These are phyloP conservation scores for Oxytorus armatus DNA, from an alignment of 2,888 invertebrate species.

Conservation along the genomic window DNA sequence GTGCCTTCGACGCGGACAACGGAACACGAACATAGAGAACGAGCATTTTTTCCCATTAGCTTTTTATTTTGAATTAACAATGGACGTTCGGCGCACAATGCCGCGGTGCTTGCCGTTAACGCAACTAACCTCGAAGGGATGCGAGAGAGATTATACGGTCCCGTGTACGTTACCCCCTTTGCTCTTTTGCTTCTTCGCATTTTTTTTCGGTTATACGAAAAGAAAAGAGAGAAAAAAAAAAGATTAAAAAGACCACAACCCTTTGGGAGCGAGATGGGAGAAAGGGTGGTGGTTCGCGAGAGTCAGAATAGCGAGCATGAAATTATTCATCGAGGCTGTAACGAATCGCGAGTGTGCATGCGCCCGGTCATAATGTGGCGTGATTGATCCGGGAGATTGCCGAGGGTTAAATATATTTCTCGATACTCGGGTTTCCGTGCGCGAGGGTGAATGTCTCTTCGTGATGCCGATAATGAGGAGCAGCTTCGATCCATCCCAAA, in stretches of 20 bases:
- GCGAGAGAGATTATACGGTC: neutral
- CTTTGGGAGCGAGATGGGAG: neutral
- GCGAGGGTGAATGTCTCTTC: conserved; percentile 25
- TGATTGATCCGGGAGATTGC: conserved; percentile 30
- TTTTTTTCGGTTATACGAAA: conserved; percentile 28
- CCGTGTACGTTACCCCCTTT: neutral
- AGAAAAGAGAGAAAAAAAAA: conserved; percentile 8
- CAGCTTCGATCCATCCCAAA: too few species aligned
- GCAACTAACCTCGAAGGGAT: conserved; percentile 24
- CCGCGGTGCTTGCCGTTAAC: conserved; percentile 46
- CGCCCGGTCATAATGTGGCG: conserved; percentile 3
- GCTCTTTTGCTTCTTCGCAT: conserved; percentile 32
- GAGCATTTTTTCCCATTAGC: conserved; percentile 44
- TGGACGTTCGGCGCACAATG: conserved; percentile 38
- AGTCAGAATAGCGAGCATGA: neutral
- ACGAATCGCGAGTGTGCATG: neutral
- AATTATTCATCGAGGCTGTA: conserved; percentile 4
- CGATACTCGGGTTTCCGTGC: conserved; percentile 33
- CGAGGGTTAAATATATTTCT: conserved; percentile 26
- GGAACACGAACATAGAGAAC: conserved; percentile 25
- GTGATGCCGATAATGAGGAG: conserved; percentile 19
- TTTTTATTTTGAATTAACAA: conserved; percentile 58
- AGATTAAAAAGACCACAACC: neutral
- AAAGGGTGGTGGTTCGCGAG: neutral
- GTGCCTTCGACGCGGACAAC: conserved; percentile 1